Percentiles rank a stretch among this genome's conserved stretches.
Evolutionary conservation across 2,113 vertebrate species (phyloP).

Genomic region (Parus major): DNA sequence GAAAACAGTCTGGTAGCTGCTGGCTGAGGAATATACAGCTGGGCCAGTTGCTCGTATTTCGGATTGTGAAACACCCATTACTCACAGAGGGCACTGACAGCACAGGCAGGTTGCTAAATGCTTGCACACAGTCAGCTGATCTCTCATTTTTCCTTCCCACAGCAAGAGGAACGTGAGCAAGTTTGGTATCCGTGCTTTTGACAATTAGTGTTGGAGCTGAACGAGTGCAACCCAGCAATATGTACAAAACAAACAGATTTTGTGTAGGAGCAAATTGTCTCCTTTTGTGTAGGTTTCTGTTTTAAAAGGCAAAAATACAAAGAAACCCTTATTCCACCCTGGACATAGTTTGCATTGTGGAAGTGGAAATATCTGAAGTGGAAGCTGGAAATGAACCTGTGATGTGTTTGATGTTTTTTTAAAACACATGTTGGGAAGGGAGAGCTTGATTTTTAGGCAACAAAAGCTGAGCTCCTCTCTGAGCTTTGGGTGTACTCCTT

Average conservation of each 20-base stretch:
- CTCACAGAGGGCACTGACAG: constrained; percentile 31
- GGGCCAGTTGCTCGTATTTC: constrained; percentile 37
- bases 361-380: constrained; percentile 24
- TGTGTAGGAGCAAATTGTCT: constrained; percentile 9
- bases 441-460: not conserved
- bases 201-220: constrained; percentile 58
- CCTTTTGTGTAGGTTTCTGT: constrained; percentile 31
- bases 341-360: not conserved
- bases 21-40: not conserved
- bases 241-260: constrained; percentile 15
- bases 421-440: not conserved
- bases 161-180: constrained; percentile 41
- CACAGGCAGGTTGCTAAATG: constrained; percentile 55
- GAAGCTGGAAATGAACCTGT: not conserved
- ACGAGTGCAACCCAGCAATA: not conserved
- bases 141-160: not conserved
- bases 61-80: constrained; percentile 59
- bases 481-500: not conserved
- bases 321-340: fast-evolving
- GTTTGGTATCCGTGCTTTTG: constrained; percentile 26
- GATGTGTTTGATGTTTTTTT: not conserved
- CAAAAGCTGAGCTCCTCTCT: not conserved
- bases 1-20: not conserved
- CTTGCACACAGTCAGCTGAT: not conserved
- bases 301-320: not conserved